Base-by-base conservation (phyloP, 2,888 invertebrate genomes). In the Anarsia innoxiella region DNA sequence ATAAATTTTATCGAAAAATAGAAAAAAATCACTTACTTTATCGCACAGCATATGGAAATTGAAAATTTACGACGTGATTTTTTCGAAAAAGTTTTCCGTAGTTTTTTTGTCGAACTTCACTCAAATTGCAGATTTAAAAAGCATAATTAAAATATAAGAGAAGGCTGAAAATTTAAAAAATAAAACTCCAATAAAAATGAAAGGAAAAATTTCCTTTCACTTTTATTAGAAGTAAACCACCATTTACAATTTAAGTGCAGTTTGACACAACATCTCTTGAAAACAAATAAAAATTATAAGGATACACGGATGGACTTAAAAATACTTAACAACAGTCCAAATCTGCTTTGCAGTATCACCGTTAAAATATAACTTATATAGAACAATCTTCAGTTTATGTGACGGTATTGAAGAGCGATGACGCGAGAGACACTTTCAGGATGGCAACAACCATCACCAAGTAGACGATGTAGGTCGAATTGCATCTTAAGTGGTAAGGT, bases 401-500 rank as follows among this genome's bases (percentile, higher is more conserved):
- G 74, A 84, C 82, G 58, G 78, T 77, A 66, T 84, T 83, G 83
- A 82, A 82, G 74, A 83, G 75, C 42, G 83, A 82, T 52, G 84
- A 84, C 42, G 83, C 70, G 61, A 84, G 78, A 46, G 83, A 80
- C 56, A 83, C 82, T 68, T 84, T 84, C 58, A 84, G 74, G 59
- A 84, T 84, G 56, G 84, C 83, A 53, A 83, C 79, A 37, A 84
- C 84, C 84, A 84, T 83, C 62, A 84, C 79, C 50, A 84, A 69
- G 68, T 84, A 83, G 66, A 84, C 84, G 71, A 84, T 84, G 83
- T 84, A 82, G 76, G 83, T 84, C 83, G 84, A 83, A 83, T 84
- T 84, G 84, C 84, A 83, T 82, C 84, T 84, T 82, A 84, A 83
- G 75, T 83, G 74, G 76, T 79, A 79, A 72, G 82, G 84, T 83